These are phyloP conservation scores for Nipponacmea schrenckii DNA, from an alignment of 2,888 invertebrate species.

Conservation along the genomic window DNA sequence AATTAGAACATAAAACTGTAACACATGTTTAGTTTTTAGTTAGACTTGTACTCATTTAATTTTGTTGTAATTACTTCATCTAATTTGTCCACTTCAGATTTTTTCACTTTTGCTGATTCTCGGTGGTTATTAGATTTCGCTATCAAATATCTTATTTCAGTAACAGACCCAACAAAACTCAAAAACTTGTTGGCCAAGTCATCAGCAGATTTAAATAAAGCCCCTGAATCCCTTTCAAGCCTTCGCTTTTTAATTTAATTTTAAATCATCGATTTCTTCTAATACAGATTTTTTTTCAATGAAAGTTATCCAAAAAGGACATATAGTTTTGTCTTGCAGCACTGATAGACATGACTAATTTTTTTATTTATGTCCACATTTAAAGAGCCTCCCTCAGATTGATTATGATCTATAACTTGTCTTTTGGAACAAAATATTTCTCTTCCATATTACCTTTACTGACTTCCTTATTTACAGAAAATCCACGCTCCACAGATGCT, in stretches of 20 bases:
- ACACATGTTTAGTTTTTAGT: not conserved
- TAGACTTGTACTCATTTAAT: not conserved
- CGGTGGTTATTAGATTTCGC: constrained; percentile 18
- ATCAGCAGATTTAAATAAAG: constrained; percentile 14
- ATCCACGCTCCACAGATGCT: constrained; percentile 42
- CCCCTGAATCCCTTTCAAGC: constrained; percentile 10
- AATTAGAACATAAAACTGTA: not conserved
- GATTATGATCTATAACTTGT: constrained; percentile 31
- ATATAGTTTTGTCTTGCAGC: constrained; percentile 26
- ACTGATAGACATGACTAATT: constrained; percentile 11
- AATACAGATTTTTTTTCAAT: constrained; percentile 10
- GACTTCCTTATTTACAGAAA: constrained; percentile 42
- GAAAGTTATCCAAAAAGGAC: constrained; percentile 14
- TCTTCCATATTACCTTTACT: constrained; percentile 33
- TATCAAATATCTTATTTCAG: constrained; percentile 2
- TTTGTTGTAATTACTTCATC: not conserved
- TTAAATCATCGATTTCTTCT: constrained; percentile 21
- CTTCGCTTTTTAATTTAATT: constrained; percentile 13
- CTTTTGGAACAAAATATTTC: constrained; percentile 33
- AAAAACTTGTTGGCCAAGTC: constrained; percentile 17
- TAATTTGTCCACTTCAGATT: constrained; percentile 4
- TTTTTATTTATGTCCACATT: constrained; percentile 24
- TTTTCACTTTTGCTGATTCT: constrained; percentile 16
- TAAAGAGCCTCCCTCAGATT: constrained; percentile 24
- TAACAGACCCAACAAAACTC: not conserved